Base-by-base conservation (phyloP, 1,140 invertebrate genomes). In the Lordiphosa mommai region DNA sequence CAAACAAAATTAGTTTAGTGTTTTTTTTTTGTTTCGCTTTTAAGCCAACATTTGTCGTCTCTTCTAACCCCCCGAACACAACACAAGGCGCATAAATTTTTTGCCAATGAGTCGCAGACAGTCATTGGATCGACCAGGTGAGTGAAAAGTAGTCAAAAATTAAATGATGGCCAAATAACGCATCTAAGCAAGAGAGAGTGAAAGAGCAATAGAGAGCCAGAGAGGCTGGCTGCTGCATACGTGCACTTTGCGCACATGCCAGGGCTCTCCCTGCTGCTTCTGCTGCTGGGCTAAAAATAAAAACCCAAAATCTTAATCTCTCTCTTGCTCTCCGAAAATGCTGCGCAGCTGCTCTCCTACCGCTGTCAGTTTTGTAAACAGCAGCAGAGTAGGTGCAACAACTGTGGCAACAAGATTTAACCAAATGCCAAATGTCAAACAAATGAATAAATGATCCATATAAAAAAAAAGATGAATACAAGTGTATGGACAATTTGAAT, bases 101-200 rank as follows among this genome's bases (percentile, higher is more conserved):
- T 80, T 72, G 86, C 86, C 86, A 88, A 88, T 88, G 86, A 88
- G 86, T 88, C 86, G 86, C 68, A 86, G 86, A 79, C 86, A 88
- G 86, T 88, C 86, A 84, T 79, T 88, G 80, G 86, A 88, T 88
- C 86, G 86, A 86, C 86, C 86, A 88, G 86, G 86, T 88, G 72
- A 69, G 73, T 58, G 47, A 46, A 65, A 64, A 37, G 29, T 10
- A 33, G 29, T 30, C 13, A 14, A 29, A 27, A 12, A 8, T 33
- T 30, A 30, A 48, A 36, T 29, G 23, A n/a, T 9, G n/a, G 30
- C 5, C 14, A 50, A 47, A 65, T 4, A 46, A 14, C 23, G 23
- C 23, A 27, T 27, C 23, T 27, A 32, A 46, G 41, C 38, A 12
- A 32, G 44, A 46, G 34, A 13, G 13, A 17, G 17, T 23, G 23